These are phyloP conservation scores for Macrotrachela quadricornifera DNA, from an alignment of 1,140 invertebrate genomes.

Conservation along the genomic window DNA sequence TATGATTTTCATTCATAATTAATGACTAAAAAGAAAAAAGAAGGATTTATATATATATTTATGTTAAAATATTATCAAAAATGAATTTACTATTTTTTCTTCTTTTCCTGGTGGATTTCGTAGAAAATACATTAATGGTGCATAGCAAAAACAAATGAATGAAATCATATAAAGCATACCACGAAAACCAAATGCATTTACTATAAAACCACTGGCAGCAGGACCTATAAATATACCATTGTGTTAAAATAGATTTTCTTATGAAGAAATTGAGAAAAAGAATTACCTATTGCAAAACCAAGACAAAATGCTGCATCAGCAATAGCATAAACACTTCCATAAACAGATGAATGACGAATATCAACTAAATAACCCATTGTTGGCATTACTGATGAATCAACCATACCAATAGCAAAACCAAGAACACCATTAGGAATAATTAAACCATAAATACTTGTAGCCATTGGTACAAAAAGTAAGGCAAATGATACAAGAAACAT, in stretches of 20 bases:
- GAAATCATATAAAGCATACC: not conserved
- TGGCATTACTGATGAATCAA: constrained; percentile 97
- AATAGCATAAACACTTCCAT: constrained; percentile 86
- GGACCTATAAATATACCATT: not conserved
- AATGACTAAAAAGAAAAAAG: too few relatives aligned
- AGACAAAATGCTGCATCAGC: constrained; percentile 96
- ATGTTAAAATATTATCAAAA: too few relatives aligned
- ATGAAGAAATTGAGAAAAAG: too few relatives aligned
- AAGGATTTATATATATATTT: too few relatives aligned
- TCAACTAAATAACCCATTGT: constrained; percentile 85
- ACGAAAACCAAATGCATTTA: constrained; percentile 1
- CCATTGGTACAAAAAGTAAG: constrained; percentile 41
- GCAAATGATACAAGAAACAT: constrained; percentile 79
- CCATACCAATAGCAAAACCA: constrained; percentile 92
- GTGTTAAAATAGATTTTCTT: too few relatives aligned
- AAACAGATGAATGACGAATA: constrained; percentile 75
- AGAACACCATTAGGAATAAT: constrained; percentile 86
- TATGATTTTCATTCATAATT: too few relatives aligned
- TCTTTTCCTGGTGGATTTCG: constrained; percentile 4
- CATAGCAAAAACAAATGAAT: constrained; percentile 1
- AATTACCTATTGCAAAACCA: constrained; percentile 72
- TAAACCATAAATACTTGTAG: constrained; percentile 61
- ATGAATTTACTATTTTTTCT: not conserved
- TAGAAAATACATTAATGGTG: constrained; percentile 5
- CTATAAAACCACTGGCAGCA: constrained; percentile 1